Conservation (phyloP, 1,140 invertebrate genomes). For the Polypedilum vanderplanki region DNA sequence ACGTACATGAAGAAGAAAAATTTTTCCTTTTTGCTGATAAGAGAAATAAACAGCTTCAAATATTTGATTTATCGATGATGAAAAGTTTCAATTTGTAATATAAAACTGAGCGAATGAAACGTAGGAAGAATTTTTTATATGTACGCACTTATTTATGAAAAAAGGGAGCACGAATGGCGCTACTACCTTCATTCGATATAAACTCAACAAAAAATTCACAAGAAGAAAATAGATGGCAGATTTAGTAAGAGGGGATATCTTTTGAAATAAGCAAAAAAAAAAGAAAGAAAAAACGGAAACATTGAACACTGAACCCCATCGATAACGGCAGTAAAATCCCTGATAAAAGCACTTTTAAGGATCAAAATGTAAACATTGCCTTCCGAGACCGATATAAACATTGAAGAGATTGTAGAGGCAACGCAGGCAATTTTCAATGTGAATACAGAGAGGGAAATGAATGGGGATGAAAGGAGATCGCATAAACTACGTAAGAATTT, state of each 20-base stretch:
- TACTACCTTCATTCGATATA: not conserved
- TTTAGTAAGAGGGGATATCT: not conserved
- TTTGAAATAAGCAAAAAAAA: not conserved
- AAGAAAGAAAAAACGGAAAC: not conserved
- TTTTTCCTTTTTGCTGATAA: constrained; percentile 4
- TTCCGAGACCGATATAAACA: not conserved
- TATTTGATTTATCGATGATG: constrained; percentile 14
- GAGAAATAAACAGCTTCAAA: constrained; percentile 5
- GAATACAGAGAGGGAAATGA: not conserved
- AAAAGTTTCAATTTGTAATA: constrained; percentile 20
- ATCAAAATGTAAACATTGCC: constrained; percentile 15
- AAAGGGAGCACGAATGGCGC: no score
- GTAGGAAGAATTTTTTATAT: not conserved
- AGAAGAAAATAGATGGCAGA: constrained; percentile 1
- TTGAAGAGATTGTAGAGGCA: constrained; percentile 6
- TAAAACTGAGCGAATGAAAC: not conserved
- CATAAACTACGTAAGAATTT: constrained; percentile 18
- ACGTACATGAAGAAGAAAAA: not conserved
- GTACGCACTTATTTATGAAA: not conserved
- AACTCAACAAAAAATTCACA: not conserved
- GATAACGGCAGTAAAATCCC: constrained; percentile 16
- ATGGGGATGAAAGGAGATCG: constrained; percentile 1
- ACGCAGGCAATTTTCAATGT: constrained; percentile 16
- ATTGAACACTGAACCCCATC: constrained; percentile 16
- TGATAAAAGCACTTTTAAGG: constrained; percentile 18